These are phyloP conservation scores for Macaca nemestrina DNA, from an alignment of 2,113 vertebrate genomes.

Conservation along the genomic window DNA sequence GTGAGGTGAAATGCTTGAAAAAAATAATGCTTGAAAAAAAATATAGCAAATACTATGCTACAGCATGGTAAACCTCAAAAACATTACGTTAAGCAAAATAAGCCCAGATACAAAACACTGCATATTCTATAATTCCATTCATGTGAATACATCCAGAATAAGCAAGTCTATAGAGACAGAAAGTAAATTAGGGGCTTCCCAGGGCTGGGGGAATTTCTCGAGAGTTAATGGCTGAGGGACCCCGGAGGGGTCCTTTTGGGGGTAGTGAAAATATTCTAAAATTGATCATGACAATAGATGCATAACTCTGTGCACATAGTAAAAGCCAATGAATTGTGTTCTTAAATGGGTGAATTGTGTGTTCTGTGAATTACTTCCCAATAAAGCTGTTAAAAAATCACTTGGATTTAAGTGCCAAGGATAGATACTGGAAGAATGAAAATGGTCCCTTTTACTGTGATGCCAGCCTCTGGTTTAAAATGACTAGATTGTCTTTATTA, in stretches of 20 bases:
- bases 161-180: not conserved
- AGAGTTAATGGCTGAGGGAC: not conserved
- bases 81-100: not conserved
- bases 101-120: not conserved
- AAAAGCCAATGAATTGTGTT: not conserved
- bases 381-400: not conserved
- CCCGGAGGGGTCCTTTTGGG: not conserved
- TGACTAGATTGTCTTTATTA: not conserved
- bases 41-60: not conserved
- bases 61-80: not conserved
- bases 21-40: not conserved
- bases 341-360: not conserved
- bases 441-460: not conserved
- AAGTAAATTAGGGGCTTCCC: not conserved
- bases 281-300: not conserved
- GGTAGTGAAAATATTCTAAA: not conserved
- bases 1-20: not conserved
- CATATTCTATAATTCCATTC: not conserved
- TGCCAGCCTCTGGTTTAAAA: not conserved
- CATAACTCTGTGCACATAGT: not conserved
- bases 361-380: not conserved
- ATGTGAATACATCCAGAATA: not conserved
- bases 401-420: not conserved
- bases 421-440: not conserved
- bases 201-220: fast-evolving